Base-by-base conservation (phyloP, 1,140 invertebrate species). In the Saxidomus purpurata region DNA sequence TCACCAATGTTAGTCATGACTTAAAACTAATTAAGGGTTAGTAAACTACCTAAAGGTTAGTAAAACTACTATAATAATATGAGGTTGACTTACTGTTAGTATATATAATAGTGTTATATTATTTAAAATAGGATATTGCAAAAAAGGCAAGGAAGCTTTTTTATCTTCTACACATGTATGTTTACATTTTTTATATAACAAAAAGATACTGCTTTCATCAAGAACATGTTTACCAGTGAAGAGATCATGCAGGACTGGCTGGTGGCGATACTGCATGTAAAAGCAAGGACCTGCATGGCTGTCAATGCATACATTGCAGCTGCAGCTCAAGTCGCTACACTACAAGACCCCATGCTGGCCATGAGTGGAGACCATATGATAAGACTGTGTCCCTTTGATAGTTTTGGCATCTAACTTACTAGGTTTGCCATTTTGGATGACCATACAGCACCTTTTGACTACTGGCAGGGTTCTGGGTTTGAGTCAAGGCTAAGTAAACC, bases 281-380 rank as follows among this genome's bases (percentile, higher is more conserved):
- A 47, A 80, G 28, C 76, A 80, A 11, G 76, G 76, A 13, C 47
- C 76, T 25, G 43, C 76, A 47, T 80, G 17, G 3, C 22, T 25
- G 9, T 6, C 15, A 11, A 31, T 40, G 40, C 76, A 80, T 25
- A 80, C 47, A 6, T 43, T 19, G 76, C 47, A 47, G 4, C 3
- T 38, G 47, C 76, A 80, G 76, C 76, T 80, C 31, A 74, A 34
- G 71, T 74, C 71, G 34, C 6, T n/a, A 43, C 71, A 74, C 31
- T 8, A 34, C 4, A 34, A 9, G 6, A 15, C 34, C 13, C 71
- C 40, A 9, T 6, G 31, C 17, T 34, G 38, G 17, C 38, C 28
- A 47, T 11, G 76, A 3, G 13, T n/a, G n/a, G n/a, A 17, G 25
- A 80, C 25, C n/a, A 49, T 52, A 31, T 74, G 71, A 43, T 9